A percentile compares a stretch with the other conserved stretches of the same genome.
Conservation (phyloP, 2,888 invertebrate genomes). For the Perizoma affinitatum region DNA sequence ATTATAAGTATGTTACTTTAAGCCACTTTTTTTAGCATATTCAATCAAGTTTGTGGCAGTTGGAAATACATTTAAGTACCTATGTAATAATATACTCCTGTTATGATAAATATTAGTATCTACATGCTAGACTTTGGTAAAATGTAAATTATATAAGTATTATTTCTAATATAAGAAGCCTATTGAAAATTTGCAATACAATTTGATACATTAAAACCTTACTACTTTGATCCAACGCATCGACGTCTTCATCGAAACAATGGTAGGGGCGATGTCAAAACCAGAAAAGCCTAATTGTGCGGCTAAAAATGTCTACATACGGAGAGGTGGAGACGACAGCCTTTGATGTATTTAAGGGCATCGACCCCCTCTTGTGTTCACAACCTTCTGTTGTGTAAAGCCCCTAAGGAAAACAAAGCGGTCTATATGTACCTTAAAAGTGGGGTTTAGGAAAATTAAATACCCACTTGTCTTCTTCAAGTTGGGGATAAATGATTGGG, state of each 20-base stretch:
- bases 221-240: no score
- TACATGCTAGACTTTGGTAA: no score
- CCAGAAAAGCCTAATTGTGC: conserved; percentile 73
- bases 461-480: conserved; percentile 16
- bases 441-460: conserved; percentile 27
- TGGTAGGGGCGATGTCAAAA: conserved; percentile 64
- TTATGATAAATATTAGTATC: no score
- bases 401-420: conserved; percentile 33
- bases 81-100: no score
- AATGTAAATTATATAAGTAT: no score
- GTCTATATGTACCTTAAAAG: conserved; percentile 23
- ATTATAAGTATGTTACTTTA: no score
- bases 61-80: no score
- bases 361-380: conserved; percentile 43
- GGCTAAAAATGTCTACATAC: conserved; percentile 62
- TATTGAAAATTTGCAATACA: no score
- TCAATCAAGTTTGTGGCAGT: no score
- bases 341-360: conserved; percentile 55
- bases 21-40: no score
- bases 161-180: no score
- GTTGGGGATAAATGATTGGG: conserved; percentile 14
- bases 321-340: conserved; percentile 48
- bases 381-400: conserved; percentile 34
- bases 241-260: neutral
- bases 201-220: no score